These are phyloP conservation scores for Helleia helle DNA, from an alignment of 2,888 invertebrate genomes.

Conservation along the genomic window DNA sequence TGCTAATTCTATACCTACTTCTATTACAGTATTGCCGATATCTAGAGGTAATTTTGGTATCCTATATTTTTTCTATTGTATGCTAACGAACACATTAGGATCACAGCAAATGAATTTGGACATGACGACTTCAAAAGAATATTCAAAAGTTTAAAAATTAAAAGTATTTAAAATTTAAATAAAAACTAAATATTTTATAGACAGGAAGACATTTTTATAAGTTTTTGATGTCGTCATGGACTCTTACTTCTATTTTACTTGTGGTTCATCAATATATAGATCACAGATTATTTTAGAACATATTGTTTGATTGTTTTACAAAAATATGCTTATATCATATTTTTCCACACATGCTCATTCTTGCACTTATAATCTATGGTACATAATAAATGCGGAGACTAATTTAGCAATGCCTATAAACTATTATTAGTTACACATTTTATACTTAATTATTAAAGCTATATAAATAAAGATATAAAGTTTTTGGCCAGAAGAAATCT, in stretches of 20 bases:
- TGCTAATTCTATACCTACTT: no score
- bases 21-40: no score
- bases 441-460: no score
- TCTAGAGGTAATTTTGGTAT: no score
- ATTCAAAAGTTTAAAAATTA: neutral
- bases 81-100: constrained; percentile 1
- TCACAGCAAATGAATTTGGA: neutral
- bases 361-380: neutral
- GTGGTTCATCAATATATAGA: neutral
- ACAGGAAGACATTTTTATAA: no score
- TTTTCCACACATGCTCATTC: neutral
- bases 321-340: constrained; percentile 3
- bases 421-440: no score
- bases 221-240: neutral
- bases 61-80: no score
- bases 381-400: no score
- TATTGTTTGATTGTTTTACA: neutral
- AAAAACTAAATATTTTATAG: neutral
- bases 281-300: neutral
- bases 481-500: no score
- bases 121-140: neutral
- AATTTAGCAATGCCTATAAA: no score
- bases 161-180: neutral
- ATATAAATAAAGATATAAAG: no score
- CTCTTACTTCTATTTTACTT: no score